Percentiles rank a stretch among this genome's conserved stretches.
Conservation (phyloP, 2,113 vertebrate species). For the Lasiurus borealis region DNA sequence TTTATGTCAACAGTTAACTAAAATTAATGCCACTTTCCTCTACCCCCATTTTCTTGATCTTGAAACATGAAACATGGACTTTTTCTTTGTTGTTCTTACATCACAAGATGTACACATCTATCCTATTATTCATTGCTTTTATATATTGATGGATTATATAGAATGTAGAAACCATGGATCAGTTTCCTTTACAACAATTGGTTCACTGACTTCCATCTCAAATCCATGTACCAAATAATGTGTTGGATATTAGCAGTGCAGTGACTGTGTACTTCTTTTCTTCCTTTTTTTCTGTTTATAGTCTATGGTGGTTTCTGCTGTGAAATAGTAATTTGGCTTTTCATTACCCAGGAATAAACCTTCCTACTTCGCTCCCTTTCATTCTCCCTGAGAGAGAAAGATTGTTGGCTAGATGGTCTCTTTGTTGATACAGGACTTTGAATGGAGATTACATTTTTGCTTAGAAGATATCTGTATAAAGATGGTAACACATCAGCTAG, state of each 20-base stretch:
- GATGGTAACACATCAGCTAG: not conserved
- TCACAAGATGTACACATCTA: not conserved
- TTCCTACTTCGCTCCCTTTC: constrained; percentile 14
- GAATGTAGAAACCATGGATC: not conserved
- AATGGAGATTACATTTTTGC: not conserved
- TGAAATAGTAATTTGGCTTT: constrained; percentile 69
- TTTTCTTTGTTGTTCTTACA: not conserved
- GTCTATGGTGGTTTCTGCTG: not conserved
- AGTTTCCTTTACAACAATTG: not conserved
- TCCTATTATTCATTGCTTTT: not conserved
- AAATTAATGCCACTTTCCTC: not conserved
- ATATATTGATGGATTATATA: not conserved
- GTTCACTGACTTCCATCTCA: not conserved
- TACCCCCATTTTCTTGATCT: not conserved
- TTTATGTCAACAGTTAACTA: not conserved
- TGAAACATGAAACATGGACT: not conserved
- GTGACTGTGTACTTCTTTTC: not conserved
- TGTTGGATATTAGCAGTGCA: not conserved
- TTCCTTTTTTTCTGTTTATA: not conserved
- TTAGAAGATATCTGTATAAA: constrained; percentile 1
- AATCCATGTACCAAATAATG: constrained; percentile 41
- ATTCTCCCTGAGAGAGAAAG: constrained; percentile 22
- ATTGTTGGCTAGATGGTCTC: not conserved
- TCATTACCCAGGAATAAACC: constrained; percentile 37
- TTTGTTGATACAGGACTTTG: not conserved